Base-by-base conservation (phyloP, 1,140 invertebrate genomes). In the Myzus persicae region DNA sequence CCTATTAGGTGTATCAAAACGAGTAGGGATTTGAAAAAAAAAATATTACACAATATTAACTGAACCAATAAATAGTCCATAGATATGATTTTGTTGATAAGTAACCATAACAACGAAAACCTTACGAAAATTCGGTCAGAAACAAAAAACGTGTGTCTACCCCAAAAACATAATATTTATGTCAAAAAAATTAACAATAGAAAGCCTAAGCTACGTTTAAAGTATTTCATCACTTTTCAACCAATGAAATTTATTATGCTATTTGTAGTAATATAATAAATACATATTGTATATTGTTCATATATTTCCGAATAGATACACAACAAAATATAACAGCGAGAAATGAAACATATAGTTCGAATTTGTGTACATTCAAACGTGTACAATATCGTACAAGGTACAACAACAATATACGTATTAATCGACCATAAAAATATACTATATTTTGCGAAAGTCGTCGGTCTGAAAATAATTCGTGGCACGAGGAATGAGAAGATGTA, bases 391-490 rank as follows among this genome's bases (percentile, higher is more conserved):
- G 59, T 76, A 76, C 4, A 6, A 76, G 59, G 14, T n/a, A 76
- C n/a, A n/a, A 76, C 14, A n/a, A 76, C 59, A n/a, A 76, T 76
- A 76, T n/a, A n/a, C 14, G n/a, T 76, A 76, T 76, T 76, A 76
- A 76, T 76, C 59, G n/a, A 76, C 59, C 59, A 76, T 76, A 76
- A n/a, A 76, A 14, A n/a, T n/a, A 76, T 18, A n/a, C 31, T 14
- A n/a, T n/a, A 76, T 76, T 76, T 4, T n/a, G 20, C 59, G 5
- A 76, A 76, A n/a, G 31, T 76, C 59, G 14, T 18, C n/a, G n/a
- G 59, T 76, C 59, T 76, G 59, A 76, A 76, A 76, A 76, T 76
- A 76, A 76, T 76, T 76, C 59, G n/a, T n/a, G 59, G 59, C 59
- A n/a, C 36, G 59, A 76, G 36, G 31, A 59, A 59, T 59, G 14